These are phyloP conservation scores for Helicoverpa assulta DNA, from an alignment of 2,888 invertebrate species.

Conservation along the genomic window DNA sequence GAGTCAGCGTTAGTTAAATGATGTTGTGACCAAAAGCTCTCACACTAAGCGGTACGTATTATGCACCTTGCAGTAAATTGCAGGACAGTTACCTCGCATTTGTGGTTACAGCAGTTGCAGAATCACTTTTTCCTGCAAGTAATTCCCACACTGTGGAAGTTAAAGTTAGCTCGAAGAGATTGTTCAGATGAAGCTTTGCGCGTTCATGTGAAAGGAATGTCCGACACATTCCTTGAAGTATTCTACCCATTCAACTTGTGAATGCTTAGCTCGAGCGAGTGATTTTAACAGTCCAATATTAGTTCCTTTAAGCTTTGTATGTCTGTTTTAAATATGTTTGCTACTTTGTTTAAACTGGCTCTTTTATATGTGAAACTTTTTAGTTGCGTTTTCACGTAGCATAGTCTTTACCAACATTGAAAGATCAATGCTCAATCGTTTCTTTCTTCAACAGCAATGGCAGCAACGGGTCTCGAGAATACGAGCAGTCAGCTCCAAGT, in stretches of 20 bases:
- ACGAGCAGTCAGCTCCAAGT: constrained; percentile 85
- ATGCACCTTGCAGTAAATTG: constrained; percentile 37
- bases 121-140: constrained; percentile 40
- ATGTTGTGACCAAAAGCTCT: constrained; percentile 20
- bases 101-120: constrained; percentile 42
- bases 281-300: constrained; percentile 6
- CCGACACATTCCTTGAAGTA: constrained; percentile 9
- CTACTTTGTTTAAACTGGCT: background rate
- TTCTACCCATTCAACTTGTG: constrained; percentile 14
- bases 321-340: background rate
- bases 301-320: constrained; percentile 1
- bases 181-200: constrained; percentile 17
- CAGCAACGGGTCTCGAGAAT: constrained; percentile 84
- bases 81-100: constrained; percentile 28
- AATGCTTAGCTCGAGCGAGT: constrained; percentile 7
- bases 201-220: constrained; percentile 28
- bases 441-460: constrained; percentile 75
- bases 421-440: background rate
- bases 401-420: background rate
- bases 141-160: constrained; percentile 37
- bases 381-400: background rate
- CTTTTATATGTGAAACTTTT: no score
- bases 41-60: constrained; percentile 31
- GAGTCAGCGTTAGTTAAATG: constrained; percentile 19
- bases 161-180: constrained; percentile 31